These are phyloP conservation scores for Callithrix jacchus DNA, from an alignment of 2,113 vertebrate genomes.

Conservation along the genomic window DNA sequence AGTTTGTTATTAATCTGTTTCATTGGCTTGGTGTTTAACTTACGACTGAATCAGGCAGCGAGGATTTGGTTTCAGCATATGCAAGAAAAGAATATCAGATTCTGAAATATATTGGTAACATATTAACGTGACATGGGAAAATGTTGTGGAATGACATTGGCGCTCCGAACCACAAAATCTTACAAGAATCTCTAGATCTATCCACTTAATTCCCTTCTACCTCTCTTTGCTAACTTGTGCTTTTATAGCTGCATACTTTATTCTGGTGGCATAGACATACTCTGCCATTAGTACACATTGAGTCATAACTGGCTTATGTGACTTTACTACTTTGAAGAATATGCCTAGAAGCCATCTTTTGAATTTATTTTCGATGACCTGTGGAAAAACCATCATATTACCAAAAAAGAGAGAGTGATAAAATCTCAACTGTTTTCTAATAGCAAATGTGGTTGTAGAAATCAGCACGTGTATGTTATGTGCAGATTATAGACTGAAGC, in stretches of 20 bases:
- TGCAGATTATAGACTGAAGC: neutral
- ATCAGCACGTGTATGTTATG: neutral
- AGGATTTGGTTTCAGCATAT: neutral
- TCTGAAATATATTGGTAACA: neutral
- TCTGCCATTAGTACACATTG: neutral
- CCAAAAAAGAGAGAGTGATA: neutral
- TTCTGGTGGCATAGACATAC: neutral
- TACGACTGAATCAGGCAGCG: neutral
- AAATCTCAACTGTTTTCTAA: neutral
- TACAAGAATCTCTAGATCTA: neutral
- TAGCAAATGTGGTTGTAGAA: neutral
- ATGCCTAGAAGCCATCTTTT: neutral
- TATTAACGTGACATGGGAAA: neutral
- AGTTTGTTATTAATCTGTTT: constrained; percentile 5
- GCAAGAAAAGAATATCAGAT: neutral
- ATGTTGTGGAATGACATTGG: neutral
- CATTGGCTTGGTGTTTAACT: constrained; percentile 29
- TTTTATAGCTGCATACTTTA: neutral
- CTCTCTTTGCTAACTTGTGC: neutral
- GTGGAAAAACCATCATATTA: neutral
- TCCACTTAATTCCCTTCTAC: neutral
- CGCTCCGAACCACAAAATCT: neutral
- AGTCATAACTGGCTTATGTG: neutral
- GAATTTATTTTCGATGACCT: constrained; percentile 15
- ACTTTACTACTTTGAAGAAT: neutral